Conservation (phyloP, 1,140 invertebrate species). For the Ylistrum balloti region DNA sequence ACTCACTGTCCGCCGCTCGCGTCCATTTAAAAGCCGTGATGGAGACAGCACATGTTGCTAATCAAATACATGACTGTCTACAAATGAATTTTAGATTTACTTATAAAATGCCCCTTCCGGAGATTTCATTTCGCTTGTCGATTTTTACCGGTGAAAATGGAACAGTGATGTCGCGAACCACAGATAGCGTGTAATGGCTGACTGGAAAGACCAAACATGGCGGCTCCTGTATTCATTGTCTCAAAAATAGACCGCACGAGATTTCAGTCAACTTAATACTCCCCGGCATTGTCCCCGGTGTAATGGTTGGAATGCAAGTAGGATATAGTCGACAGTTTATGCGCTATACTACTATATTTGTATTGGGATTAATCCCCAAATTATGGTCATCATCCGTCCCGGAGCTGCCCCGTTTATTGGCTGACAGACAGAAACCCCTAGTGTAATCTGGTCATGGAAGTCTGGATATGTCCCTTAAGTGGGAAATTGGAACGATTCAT, state of each 20-base stretch:
- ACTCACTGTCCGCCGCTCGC: not conserved
- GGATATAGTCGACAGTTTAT: not conserved
- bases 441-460: not conserved
- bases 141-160: not conserved
- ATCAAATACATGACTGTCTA: not conserved
- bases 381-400: not conserved
- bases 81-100: constrained; percentile 28
- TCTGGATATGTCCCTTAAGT: not conserved
- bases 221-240: not conserved
- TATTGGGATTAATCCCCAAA: not conserved
- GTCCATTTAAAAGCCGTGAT: constrained; percentile 32
- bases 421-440: not conserved
- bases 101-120: constrained; percentile 16
- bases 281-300: not conserved
- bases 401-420: not conserved
- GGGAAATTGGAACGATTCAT: not conserved
- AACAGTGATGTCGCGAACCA: not conserved
- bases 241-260: constrained; percentile 1
- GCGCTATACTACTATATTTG: not conserved
- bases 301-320: not conserved
- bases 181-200: not conserved
- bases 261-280: not conserved
- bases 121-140: not conserved
- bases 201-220: not conserved
- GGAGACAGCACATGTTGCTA: not conserved